These are phyloP conservation scores for Heterocephalus glaber DNA, from an alignment of 2,113 vertebrate genomes.

Conservation along the genomic window DNA sequence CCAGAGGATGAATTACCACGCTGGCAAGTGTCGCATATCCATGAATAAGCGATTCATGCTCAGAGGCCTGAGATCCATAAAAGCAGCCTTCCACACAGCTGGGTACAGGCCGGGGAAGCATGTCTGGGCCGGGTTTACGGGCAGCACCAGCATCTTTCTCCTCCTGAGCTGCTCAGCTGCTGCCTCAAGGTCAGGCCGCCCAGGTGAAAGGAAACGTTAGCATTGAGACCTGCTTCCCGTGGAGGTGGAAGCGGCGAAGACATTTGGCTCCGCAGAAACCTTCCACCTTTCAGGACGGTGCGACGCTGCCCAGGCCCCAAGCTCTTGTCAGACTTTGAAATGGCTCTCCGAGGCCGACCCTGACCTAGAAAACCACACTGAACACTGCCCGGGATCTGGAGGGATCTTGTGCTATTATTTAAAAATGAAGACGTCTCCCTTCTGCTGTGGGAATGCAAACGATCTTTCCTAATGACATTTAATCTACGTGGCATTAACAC, in stretches of 20 bases:
- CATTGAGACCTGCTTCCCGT: slow-evolving; percentile 18
- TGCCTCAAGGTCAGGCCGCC: slow-evolving; percentile 72
- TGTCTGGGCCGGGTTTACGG: background rate
- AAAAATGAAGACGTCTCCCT: background rate
- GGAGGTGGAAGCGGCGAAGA: background rate
- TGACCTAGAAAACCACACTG: rapidly evolving
- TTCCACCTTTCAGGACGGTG: background rate
- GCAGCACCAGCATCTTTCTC: background rate
- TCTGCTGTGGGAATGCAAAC: background rate
- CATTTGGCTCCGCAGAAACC: background rate
- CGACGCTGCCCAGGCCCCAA: slow-evolving; percentile 55
- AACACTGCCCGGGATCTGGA: rapidly evolving
- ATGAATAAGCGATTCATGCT: slow-evolving; percentile 63
- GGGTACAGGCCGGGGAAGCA: background rate
- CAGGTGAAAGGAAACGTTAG: slow-evolving; percentile 70
- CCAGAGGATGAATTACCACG: slow-evolving; percentile 42
- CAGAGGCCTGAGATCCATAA: background rate
- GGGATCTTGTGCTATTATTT: background rate
- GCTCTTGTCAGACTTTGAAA: slow-evolving; percentile 64
- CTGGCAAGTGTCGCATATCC: slow-evolving; percentile 60
- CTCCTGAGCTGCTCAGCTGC: background rate
- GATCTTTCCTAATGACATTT: slow-evolving; percentile 40
- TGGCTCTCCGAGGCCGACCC: slow-evolving; percentile 54
- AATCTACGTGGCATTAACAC: slow-evolving; percentile 70
- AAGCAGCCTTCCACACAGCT: background rate